phyloP scores from a whole-genome alignment of 1,140 invertebrate genomes.

The Antheraea pernyi region DNA sequence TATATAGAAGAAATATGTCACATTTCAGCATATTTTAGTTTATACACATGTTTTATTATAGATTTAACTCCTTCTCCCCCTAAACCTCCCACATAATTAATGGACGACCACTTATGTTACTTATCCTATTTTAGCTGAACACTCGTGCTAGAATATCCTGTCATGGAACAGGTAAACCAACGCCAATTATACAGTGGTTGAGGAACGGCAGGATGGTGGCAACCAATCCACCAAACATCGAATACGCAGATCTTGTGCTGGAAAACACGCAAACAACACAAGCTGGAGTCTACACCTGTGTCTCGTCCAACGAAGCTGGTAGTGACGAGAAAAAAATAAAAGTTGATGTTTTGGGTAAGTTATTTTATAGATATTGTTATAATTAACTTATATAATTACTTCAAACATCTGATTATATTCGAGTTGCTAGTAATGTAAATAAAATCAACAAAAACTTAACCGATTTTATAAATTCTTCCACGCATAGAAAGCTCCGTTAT shows the following conservation, averaged over 20 bases:
- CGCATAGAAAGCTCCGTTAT: too few relatives aligned
- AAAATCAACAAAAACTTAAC: too few relatives aligned
- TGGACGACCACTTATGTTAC: too few relatives aligned
- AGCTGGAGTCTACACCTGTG: conserved; percentile 55
- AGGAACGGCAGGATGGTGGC: conserved; percentile 47
- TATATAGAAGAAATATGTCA: too few relatives aligned
- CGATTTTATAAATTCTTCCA: too few relatives aligned
- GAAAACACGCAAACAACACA: conserved; percentile 33
- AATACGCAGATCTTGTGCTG: conserved; percentile 52
- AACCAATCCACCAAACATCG: conserved; percentile 37
- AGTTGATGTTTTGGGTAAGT: conserved; percentile 63
- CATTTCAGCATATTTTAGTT: too few relatives aligned
- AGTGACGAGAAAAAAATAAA: conserved; percentile 48
- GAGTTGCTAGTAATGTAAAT: too few relatives aligned
- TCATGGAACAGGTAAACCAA: conserved; percentile 48
- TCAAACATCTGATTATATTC: too few relatives aligned
- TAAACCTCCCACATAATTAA: too few relatives aligned
- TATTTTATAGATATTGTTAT: background rate
- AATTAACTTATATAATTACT: background rate
- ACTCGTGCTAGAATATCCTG: conserved; percentile 50
- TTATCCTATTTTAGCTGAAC: conserved; percentile 45
- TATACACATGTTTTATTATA: too few relatives aligned
- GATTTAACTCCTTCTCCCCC: too few relatives aligned
- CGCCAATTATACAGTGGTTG: conserved; percentile 61
- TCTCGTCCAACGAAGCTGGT: conserved; percentile 61